phyloP scores from a whole-genome alignment of 2,113 vertebrate genomes.

The Cephalopholis sonnerati region DNA sequence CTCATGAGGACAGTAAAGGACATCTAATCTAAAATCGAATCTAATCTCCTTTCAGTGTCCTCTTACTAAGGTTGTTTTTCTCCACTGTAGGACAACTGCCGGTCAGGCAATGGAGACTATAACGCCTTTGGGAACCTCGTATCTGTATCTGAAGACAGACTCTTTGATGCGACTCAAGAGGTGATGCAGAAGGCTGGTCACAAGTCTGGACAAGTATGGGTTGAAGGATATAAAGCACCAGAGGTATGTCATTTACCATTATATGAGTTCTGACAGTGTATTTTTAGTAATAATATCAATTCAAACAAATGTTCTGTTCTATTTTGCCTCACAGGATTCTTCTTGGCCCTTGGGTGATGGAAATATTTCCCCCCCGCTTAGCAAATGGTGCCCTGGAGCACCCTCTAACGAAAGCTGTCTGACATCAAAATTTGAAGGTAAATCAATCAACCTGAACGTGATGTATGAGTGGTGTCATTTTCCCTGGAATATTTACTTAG shows the following conservation, averaged over 20 bases:
- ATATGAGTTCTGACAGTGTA: not conserved
- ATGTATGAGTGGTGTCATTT: not conserved
- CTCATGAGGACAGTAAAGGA: too few species aligned
- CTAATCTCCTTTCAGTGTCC: too few species aligned
- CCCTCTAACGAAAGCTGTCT: not conserved
- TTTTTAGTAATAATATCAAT: too few species aligned
- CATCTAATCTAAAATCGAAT: too few species aligned
- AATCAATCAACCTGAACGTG: not conserved
- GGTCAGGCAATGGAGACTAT: not conserved
- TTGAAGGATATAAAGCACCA: not conserved
- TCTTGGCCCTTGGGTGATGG: fast-evolving
- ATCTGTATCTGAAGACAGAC: fast-evolving
- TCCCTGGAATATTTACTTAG: too few species aligned
- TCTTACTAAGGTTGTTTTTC: not conserved
- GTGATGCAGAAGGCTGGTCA: not conserved
- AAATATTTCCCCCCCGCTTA: too few species aligned
- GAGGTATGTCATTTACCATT: not conserved
- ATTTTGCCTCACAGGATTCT: not conserved
- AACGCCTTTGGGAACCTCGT: not conserved
- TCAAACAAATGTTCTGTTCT: not conserved
- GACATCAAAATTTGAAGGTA: not conserved
- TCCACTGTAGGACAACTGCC: not conserved
- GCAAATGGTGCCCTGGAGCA: too few species aligned
- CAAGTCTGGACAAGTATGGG: not conserved
- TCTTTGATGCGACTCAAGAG: fast-evolving